Conservation (phyloP, 2,113 vertebrate species). For the Lethenteron reissneri region DNA sequence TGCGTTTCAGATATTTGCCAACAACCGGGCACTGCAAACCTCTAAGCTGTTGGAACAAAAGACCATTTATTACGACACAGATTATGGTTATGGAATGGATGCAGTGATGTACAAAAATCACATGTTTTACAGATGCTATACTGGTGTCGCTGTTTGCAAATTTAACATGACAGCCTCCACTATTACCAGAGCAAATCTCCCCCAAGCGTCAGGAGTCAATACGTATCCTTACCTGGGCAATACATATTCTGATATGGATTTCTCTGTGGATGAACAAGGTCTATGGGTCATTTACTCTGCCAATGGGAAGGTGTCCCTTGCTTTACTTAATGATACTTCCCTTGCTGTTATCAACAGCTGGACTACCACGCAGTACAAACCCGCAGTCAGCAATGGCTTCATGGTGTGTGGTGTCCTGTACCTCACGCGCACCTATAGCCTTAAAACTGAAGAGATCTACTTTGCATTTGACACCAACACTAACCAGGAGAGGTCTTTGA, state of each 20-base stretch:
- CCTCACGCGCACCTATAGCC: constrained; percentile 30
- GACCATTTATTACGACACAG: too few species aligned
- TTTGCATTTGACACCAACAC: constrained; percentile 51
- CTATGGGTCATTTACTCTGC: constrained; percentile 90
- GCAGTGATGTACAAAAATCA: too few species aligned
- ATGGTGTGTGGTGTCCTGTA: constrained; percentile 78
- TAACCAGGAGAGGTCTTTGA: constrained; percentile 20
- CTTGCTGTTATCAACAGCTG: constrained; percentile 56
- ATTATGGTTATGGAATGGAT: too few species aligned
- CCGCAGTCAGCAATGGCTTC: constrained; percentile 57
- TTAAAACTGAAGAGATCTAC: constrained; percentile 45
- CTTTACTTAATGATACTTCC: constrained; percentile 65
- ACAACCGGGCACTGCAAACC: constrained; percentile 11
- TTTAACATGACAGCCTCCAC: background rate
- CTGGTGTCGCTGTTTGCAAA: too few species aligned
- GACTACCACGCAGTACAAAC: constrained; percentile 37
- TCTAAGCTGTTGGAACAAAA: too few species aligned
- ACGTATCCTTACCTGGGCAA: constrained; percentile 20
- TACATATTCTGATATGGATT: constrained; percentile 20
- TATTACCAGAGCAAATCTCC: background rate
- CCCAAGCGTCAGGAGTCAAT: constrained; percentile 14
- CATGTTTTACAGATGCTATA: too few species aligned
- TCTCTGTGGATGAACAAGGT: constrained; percentile 55
- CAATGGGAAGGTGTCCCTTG: constrained; percentile 63
- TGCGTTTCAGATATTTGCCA: constrained; percentile 11